Conservation (phyloP, 2,888 invertebrate species). For the Antheraea assamensis region DNA sequence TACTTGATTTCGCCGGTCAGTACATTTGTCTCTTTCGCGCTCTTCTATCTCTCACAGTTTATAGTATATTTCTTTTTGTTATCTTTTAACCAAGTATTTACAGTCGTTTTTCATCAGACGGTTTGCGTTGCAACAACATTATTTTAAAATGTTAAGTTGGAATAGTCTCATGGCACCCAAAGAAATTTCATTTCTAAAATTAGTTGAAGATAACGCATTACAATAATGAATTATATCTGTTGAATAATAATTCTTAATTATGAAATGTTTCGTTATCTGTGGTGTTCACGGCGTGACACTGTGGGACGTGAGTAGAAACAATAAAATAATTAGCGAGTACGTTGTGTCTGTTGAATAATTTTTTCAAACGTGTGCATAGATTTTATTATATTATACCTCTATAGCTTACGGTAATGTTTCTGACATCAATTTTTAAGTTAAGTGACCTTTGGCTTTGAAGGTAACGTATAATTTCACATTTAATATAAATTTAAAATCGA, state of each 20-base stretch:
- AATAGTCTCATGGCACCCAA: too few species aligned
- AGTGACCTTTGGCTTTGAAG: constrained; percentile 4
- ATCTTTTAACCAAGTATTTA: too few species aligned
- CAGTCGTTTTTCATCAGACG: too few species aligned
- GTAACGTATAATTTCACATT: neutral
- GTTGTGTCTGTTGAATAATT: neutral
- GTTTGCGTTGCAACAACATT: too few species aligned
- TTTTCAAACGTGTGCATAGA: neutral
- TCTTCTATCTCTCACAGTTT: too few species aligned
- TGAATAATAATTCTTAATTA: neutral
- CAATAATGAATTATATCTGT: neutral
- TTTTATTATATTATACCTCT: neutral
- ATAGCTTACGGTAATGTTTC: neutral
- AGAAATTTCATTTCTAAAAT: neutral
- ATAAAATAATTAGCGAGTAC: neutral
- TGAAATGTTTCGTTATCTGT: neutral
- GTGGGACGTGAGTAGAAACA: neutral
- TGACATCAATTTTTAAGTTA: neutral
- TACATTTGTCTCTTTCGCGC: too few species aligned
- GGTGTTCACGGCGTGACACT: neutral
- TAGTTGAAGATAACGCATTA: neutral
- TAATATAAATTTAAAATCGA: neutral
- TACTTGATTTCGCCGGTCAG: too few species aligned
- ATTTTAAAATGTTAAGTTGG: too few species aligned
- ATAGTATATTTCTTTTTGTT: too few species aligned